A percentile compares a stretch with the other conserved stretches of the same genome.
These are phyloP conservation scores for Scaptomyza parva DNA, from an alignment of 2,888 invertebrate species.

Conservation along the genomic window DNA sequence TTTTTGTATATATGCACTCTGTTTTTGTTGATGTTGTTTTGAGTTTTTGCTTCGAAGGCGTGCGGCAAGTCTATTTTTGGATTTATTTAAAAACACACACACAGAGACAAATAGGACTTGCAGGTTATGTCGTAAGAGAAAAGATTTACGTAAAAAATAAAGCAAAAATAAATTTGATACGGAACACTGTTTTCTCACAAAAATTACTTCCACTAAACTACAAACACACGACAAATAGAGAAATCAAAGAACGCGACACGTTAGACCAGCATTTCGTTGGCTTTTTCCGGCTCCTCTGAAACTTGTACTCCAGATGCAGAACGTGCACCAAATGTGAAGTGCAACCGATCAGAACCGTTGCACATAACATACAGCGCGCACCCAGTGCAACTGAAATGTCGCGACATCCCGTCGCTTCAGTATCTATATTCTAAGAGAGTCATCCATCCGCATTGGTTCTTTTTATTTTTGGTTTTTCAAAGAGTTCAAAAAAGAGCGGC, in stretches of 20 bases:
- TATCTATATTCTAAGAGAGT: slow-evolving; percentile 22
- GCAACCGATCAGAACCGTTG: slow-evolving; percentile 66
- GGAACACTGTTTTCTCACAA: slow-evolving; percentile 20
- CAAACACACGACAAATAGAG: slow-evolving; percentile 43
- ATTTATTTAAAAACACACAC: slow-evolving; percentile 39
- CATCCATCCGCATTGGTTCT: slow-evolving; percentile 15
- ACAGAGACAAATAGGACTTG: slow-evolving; percentile 35
- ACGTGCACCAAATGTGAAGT: slow-evolving; percentile 35
- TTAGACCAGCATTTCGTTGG: slow-evolving; percentile 41
- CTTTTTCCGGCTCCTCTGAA: slow-evolving; percentile 15
- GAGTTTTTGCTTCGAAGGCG: slow-evolving; percentile 7
- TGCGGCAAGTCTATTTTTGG: slow-evolving; percentile 39
- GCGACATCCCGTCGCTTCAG: slow-evolving; percentile 4
- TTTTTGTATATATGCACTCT: slow-evolving; percentile 13
- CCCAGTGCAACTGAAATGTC: slow-evolving; percentile 74
- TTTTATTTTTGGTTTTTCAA: slow-evolving; percentile 67
- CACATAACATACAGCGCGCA: slow-evolving; percentile 65
- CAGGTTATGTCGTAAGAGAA: slow-evolving; percentile 67
- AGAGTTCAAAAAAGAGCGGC: slow-evolving; percentile 28
- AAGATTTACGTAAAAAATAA: slow-evolving; percentile 76
- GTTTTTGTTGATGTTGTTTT: slow-evolving; percentile 25
- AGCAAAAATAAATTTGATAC: slow-evolving; percentile 35
- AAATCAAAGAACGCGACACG: slow-evolving; percentile 27
- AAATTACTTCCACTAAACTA: slow-evolving; percentile 34
- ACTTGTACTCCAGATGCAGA: slow-evolving; percentile 25